Conservation (phyloP, 2,797 vertebrate species). For the Semaprochilodus insignis region DNA sequence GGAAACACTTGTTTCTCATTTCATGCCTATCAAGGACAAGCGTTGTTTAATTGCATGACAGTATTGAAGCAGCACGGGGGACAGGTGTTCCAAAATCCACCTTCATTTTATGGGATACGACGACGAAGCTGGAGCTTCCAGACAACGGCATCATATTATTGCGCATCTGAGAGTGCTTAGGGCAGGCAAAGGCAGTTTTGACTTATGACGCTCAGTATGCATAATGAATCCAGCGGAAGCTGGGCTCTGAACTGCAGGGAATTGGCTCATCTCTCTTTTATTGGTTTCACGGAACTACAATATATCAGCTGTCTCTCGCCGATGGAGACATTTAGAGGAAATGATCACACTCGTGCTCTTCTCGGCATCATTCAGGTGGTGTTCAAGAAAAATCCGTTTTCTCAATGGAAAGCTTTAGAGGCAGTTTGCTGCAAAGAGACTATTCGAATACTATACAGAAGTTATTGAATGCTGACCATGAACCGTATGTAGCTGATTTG, state of each 20-base stretch:
- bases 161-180: slow-evolving; percentile 69
- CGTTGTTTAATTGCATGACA: slow-evolving; percentile 19
- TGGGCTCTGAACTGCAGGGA: slow-evolving; percentile 69
- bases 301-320: slow-evolving; percentile 68
- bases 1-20: neutral
- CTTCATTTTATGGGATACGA: neutral
- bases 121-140: slow-evolving; percentile 46
- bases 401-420: neutral
- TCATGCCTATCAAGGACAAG: slow-evolving; percentile 2
- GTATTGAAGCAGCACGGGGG: neutral
- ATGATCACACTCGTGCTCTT: neutral
- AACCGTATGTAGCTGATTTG: neutral
- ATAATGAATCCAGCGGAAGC: slow-evolving; percentile 77
- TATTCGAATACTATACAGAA: neutral
- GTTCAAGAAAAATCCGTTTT: neutral
- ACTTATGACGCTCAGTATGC: slow-evolving; percentile 73
- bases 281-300: slow-evolving; percentile 72
- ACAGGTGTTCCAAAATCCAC: slow-evolving; percentile 11
- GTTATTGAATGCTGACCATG: neutral
- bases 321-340: slow-evolving; percentile 47
- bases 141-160: slow-evolving; percentile 67
- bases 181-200: slow-evolving; percentile 71
- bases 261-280: slow-evolving; percentile 70
- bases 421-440: neutral
- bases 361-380: neutral